Evolutionary conservation across 2,797 vertebrate genomes (phyloP).

Genomic region (Rachycentron canadum): DNA sequence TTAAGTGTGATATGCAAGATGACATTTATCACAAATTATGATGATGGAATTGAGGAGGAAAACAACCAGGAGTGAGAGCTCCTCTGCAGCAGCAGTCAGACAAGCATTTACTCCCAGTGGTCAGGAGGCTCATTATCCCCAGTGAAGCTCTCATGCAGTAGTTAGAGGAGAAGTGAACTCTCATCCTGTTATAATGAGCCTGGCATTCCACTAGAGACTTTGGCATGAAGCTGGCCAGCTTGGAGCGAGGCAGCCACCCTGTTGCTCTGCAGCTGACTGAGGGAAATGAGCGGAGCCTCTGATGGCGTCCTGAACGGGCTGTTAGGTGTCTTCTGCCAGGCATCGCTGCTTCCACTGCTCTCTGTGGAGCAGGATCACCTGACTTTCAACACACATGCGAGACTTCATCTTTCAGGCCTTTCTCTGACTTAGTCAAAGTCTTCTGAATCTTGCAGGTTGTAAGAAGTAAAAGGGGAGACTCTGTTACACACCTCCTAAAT

Average conservation of each 20-base stretch:
- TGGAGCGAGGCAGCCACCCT: constrained; percentile 44
- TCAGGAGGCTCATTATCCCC: constrained; percentile 70
- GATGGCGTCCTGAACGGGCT: constrained; percentile 53
- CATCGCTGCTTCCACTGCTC: constrained; percentile 28
- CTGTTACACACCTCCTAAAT: not conserved
- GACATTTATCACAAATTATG: constrained; percentile 1
- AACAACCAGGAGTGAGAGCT: constrained; percentile 28
- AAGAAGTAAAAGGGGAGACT: not conserved
- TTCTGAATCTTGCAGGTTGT: not conserved
- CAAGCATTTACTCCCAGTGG: constrained; percentile 56
- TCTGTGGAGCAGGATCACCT: constrained; percentile 30
- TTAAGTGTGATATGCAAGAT: constrained; percentile 1
- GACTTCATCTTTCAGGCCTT: not conserved
- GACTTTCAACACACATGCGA: constrained; percentile 12
- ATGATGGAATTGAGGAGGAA: constrained; percentile 21
- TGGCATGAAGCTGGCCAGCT: constrained; percentile 41
- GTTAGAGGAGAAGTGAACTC: constrained; percentile 62
- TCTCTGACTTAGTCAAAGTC: not conserved
- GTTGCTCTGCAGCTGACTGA: constrained; percentile 56
- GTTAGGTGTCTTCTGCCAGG: constrained; percentile 49
- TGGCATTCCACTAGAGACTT: constrained; percentile 53
- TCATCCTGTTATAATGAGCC: constrained; percentile 67
- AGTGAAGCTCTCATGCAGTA: constrained; percentile 50
- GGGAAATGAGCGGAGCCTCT: constrained; percentile 46
- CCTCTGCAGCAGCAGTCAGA: constrained; percentile 35